Conservation (phyloP, 2,113 vertebrate genomes). For the Antechinus flavipes region DNA sequence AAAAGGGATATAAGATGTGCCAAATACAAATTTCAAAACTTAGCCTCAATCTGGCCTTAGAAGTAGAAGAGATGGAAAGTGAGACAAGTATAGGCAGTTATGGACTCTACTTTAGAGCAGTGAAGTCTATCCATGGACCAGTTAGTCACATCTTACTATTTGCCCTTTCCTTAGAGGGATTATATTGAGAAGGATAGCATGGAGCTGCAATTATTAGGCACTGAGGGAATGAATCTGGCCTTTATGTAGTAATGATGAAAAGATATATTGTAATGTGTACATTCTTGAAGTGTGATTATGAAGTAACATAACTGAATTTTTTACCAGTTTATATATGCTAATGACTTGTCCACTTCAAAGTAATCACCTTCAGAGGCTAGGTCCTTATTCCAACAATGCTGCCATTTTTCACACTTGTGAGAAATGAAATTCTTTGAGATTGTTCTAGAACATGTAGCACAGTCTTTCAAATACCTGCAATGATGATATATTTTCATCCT, state of each 20-base stretch:
- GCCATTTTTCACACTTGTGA: neutral
- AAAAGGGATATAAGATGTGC: neutral
- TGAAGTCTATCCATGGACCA: neutral
- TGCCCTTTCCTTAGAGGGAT: neutral
- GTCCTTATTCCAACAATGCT: neutral
- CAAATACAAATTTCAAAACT: neutral
- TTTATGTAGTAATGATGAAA: neutral
- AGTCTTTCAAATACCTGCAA: conserved; percentile 4
- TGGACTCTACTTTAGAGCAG: neutral
- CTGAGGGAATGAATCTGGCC: neutral
- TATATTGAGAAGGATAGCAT: neutral
- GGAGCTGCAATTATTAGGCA: neutral
- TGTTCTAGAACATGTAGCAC: neutral
- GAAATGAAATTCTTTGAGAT: conserved; percentile 13
- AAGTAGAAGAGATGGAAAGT: neutral
- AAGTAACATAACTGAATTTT: neutral
- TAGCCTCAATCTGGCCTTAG: neutral
- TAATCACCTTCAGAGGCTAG: neutral
- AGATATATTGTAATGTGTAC: neutral
- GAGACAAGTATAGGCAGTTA: neutral
- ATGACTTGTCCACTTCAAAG: neutral
- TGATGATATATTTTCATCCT: conserved; percentile 20
- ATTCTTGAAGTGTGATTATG: neutral
- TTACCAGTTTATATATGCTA: neutral
- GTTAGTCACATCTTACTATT: neutral